Evolutionary conservation across 2,113 vertebrate species (phyloP).

Genomic region (Regulus satrapa): DNA sequence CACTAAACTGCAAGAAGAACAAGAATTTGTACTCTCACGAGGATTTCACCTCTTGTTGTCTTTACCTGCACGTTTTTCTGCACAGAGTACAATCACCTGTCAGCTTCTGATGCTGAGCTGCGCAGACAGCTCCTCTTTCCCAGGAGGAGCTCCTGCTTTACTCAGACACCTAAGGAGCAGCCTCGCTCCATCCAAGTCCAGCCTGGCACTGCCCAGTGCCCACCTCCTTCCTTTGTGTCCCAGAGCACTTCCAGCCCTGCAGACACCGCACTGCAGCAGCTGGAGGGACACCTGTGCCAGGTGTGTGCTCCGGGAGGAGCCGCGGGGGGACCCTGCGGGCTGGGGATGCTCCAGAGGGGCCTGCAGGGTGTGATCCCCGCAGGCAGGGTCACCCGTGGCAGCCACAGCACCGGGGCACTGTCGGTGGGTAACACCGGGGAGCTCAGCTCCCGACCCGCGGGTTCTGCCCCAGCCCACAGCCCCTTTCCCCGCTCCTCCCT

Average conservation of each 20-base stretch:
- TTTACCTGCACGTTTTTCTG: background rate
- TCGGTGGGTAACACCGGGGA: rapidly evolving
- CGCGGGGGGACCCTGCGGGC: rapidly evolving
- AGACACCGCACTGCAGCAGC: rapidly evolving
- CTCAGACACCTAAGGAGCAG: rapidly evolving
- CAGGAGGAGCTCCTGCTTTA: background rate
- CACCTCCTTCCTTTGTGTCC: rapidly evolving
- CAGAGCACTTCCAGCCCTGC: background rate
- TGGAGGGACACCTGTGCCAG: rapidly evolving
- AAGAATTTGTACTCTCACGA: rapidly evolving
- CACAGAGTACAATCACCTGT: background rate
- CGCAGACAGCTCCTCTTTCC: background rate
- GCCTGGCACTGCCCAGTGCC: background rate
- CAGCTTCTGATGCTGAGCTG: background rate
- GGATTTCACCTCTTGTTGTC: background rate
- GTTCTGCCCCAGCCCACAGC: background rate
- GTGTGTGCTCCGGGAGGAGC: background rate
- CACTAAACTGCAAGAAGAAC: background rate
- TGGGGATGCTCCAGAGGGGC: background rate
- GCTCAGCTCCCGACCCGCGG: background rate
- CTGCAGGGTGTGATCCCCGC: rapidly evolving
- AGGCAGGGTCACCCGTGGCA: background rate
- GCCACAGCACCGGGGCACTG: rapidly evolving
- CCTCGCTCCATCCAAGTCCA: background rate
- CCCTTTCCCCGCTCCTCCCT: background rate